A percentile compares a stretch with the other conserved stretches of the same genome.
Conservation (phyloP, 2,113 vertebrate species). For the Eurypyga helias region DNA sequence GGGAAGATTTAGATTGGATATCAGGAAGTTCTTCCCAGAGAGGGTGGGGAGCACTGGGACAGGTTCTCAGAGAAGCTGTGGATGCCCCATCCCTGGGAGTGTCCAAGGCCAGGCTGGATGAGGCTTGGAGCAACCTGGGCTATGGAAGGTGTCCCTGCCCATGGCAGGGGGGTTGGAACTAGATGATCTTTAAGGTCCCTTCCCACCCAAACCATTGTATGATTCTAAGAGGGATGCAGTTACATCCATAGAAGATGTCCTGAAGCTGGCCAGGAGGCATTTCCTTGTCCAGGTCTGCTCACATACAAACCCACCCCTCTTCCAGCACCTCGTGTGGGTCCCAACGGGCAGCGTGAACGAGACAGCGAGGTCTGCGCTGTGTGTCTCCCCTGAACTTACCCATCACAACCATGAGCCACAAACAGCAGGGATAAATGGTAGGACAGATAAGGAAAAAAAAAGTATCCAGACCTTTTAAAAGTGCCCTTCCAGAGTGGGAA, state of each 20-base stretch:
- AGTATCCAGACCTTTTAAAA: background rate
- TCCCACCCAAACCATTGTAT: too few relatives aligned
- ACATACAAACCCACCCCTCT: background rate
- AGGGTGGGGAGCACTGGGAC: too few relatives aligned
- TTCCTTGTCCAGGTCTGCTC: background rate
- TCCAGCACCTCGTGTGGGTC: background rate
- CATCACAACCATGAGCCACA: background rate
- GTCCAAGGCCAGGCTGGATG: too few relatives aligned
- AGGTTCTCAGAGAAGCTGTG: too few relatives aligned
- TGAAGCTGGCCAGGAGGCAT: background rate
- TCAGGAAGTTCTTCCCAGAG: too few relatives aligned
- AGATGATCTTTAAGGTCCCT: too few relatives aligned
- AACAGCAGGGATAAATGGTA: background rate
- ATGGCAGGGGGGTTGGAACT: too few relatives aligned
- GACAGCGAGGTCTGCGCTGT: background rate
- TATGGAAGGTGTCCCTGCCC: too few relatives aligned
- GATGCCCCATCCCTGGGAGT: too few relatives aligned
- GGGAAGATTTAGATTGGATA: too few relatives aligned
- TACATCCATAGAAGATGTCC: conserved; percentile 45
- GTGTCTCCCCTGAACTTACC: background rate
- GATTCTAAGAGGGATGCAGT: conserved; percentile 37
- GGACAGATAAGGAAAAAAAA: background rate
- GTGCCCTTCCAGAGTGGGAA: background rate
- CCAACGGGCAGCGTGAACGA: background rate
- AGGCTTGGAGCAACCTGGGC: too few relatives aligned